Conservation (phyloP, 2,113 vertebrate species). For the Caranx melampygus region DNA sequence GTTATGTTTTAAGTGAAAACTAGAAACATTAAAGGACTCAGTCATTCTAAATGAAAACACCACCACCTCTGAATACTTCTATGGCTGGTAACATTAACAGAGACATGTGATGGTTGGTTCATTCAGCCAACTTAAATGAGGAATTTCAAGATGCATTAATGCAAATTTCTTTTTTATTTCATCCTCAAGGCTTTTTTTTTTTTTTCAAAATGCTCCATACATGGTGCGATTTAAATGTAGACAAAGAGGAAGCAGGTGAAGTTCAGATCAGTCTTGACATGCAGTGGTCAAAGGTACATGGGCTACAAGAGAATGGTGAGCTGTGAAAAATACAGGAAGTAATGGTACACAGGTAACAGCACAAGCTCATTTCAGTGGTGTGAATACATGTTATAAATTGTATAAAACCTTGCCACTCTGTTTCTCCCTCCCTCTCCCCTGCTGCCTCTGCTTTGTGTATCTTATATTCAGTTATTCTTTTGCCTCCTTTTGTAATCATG, state of each 20-base stretch:
- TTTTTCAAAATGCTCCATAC: slow-evolving; percentile 9
- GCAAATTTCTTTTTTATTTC: slow-evolving; percentile 25
- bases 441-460: no score
- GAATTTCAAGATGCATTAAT: slow-evolving; percentile 31
- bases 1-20: not conserved
- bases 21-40: not conserved
- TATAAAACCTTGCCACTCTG: no score
- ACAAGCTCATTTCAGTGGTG: not conserved
- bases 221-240: not conserved
- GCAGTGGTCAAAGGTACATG: not conserved
- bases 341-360: slow-evolving; percentile 5
- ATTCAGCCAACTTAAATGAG: slow-evolving; percentile 24
- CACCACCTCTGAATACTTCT: not conserved
- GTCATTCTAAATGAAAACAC: not conserved
- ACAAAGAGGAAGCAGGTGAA: slow-evolving; percentile 5
- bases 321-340: not conserved
- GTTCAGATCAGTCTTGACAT: not conserved
- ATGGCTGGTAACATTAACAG: not conserved
- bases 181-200: slow-evolving; percentile 14
- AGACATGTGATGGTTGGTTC: slow-evolving; percentile 2
- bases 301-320: slow-evolving; percentile 16
- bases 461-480: no score
- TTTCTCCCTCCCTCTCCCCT: no score
- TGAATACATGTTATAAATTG: not conserved
- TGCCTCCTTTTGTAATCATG: no score